phyloP scores from a whole-genome alignment of 2,797 vertebrate species.

The Halcyon badia region DNA sequence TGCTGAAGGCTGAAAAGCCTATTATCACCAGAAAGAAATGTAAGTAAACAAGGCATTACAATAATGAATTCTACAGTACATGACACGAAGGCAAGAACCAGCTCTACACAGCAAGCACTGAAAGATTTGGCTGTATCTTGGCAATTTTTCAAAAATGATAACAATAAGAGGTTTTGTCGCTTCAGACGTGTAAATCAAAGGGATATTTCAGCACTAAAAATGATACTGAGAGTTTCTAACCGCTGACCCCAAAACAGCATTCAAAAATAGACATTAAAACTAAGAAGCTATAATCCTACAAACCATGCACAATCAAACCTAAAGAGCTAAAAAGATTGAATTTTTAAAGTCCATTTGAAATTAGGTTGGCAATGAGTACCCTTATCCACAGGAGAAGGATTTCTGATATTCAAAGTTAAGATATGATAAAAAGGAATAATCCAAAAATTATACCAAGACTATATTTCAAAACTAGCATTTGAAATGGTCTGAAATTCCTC shows the following conservation, averaged over 20 bases:
- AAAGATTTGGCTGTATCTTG: conserved; percentile 57
- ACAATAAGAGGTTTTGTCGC: conserved; percentile 57
- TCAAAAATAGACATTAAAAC: conserved; percentile 55
- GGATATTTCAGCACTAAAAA: conserved; percentile 61
- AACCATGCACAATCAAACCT: conserved; percentile 43
- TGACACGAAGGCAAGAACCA: conserved; percentile 48
- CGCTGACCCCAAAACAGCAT: conserved; percentile 53
- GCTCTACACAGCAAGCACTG: conserved; percentile 51
- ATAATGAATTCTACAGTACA: conserved; percentile 67
- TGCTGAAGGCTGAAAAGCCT: conserved; percentile 62
- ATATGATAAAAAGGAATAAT: conserved; percentile 53
- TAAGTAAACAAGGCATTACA: conserved; percentile 76
- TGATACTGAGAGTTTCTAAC: conserved; percentile 24
- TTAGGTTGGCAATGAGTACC: conserved; percentile 24
- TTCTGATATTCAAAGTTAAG: conserved; percentile 46
- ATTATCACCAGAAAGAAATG: conserved; percentile 68
- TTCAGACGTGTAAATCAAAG: conserved; percentile 71
- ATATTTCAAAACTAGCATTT: conserved; percentile 21
- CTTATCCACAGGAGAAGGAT: neutral
- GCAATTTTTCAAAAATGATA: conserved; percentile 65
- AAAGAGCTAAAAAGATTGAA: conserved; percentile 50
- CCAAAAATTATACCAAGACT: conserved; percentile 17
- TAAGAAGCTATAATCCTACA: conserved; percentile 66
- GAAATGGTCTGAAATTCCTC: neutral
- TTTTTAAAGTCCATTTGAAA: conserved; percentile 66